phyloP scores from a whole-genome alignment of 2,797 vertebrate genomes.

The Botia almorhae region DNA sequence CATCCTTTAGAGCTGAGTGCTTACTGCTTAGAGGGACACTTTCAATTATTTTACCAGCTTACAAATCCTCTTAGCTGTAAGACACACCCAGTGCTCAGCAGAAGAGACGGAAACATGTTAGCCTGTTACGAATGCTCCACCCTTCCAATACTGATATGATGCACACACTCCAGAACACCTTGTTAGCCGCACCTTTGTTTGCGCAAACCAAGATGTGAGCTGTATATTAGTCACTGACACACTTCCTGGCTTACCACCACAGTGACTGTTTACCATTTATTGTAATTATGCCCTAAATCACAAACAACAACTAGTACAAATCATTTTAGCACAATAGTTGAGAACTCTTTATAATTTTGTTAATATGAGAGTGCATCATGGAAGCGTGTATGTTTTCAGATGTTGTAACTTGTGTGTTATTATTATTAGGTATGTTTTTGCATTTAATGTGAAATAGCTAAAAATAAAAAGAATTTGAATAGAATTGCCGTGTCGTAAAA shows the following conservation, averaged over 20 bases:
- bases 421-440: no score
- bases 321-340: not conserved
- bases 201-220: not conserved
- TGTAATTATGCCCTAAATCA: not conserved
- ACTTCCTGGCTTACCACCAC: not conserved
- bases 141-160: conserved; percentile 34
- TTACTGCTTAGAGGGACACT: conserved; percentile 65
- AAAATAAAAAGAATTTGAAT: no score
- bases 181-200: conserved; percentile 25
- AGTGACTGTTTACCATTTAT: not conserved
- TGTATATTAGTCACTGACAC: conserved; percentile 9
- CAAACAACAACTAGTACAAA: not conserved
- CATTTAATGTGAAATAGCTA: no score
- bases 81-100: conserved; percentile 64
- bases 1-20: conserved; percentile 60
- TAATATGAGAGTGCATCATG: no score
- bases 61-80: conserved; percentile 76
- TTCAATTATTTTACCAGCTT: conserved; percentile 68
- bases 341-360: no score
- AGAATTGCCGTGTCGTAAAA: no score
- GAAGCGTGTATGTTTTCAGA: no score
- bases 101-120: conserved; percentile 60
- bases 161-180: conserved; percentile 7
- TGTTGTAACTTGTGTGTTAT: no score
- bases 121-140: conserved; percentile 56